phyloP scores from a whole-genome alignment of 2,113 vertebrate species.

The Symphodus melops region DNA sequence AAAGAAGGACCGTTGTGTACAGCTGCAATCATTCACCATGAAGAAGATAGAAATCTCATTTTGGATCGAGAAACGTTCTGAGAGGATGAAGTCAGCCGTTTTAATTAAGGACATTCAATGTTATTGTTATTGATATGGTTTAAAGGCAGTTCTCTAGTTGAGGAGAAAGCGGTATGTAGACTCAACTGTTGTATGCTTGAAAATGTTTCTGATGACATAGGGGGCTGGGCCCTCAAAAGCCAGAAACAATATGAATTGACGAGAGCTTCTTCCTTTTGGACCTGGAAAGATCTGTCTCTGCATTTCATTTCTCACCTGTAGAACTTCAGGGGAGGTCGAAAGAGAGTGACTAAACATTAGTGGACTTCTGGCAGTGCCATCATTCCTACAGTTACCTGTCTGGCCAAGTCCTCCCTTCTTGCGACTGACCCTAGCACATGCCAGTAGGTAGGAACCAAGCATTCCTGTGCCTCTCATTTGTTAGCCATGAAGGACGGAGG shows the following conservation, averaged over 20 bases:
- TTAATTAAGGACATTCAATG: constrained; percentile 36
- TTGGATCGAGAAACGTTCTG: constrained; percentile 44
- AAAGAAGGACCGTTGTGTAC: constrained; percentile 62
- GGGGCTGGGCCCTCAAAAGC: constrained; percentile 83
- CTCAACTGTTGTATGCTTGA: constrained; percentile 56
- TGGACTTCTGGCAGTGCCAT: constrained; percentile 72
- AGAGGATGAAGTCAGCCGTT: constrained; percentile 35
- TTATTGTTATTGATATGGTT: constrained; percentile 64
- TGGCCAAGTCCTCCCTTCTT: constrained; percentile 64
- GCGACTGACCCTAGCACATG: constrained; percentile 69
- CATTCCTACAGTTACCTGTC: constrained; percentile 67
- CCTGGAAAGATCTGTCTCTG: constrained; percentile 43
- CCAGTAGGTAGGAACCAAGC: constrained; percentile 67
- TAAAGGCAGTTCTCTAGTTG: constrained; percentile 52
- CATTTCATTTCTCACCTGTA: constrained; percentile 38
- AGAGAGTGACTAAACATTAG: constrained; percentile 42
- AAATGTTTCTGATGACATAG: constrained; percentile 69
- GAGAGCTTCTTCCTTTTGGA: constrained; percentile 45
- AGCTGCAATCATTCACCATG: constrained; percentile 59
- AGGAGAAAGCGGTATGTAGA: constrained; percentile 53
- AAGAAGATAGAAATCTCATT: constrained; percentile 51
- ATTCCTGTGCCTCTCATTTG: constrained; percentile 78
- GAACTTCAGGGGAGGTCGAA: constrained; percentile 64
- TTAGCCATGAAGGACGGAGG: constrained; percentile 79
- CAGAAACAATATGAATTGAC: constrained; percentile 52